Percentiles rank a stretch among this genome's conserved stretches.
These are phyloP conservation scores for Phymorhynchus buccinoides DNA, from an alignment of 1,140 invertebrate genomes.

Conservation along the genomic window DNA sequence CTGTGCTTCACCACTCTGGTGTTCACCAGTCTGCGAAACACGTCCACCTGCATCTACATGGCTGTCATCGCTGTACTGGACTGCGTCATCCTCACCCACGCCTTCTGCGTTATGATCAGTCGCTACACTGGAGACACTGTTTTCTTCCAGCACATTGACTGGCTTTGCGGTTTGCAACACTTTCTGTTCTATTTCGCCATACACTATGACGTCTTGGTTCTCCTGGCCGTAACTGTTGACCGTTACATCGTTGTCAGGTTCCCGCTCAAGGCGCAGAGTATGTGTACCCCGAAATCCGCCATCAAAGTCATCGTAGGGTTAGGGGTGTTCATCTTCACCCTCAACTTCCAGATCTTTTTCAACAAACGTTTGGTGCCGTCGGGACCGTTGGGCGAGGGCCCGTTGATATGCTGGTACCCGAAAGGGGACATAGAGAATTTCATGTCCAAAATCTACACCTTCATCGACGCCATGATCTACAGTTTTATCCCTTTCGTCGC, in stretches of 20 bases:
- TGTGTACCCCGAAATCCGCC: slow-evolving; percentile 37
- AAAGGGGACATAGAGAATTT: background rate
- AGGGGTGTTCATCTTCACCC: slow-evolving; percentile 26
- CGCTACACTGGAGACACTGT: background rate
- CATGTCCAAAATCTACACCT: slow-evolving; percentile 20
- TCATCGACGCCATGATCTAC: no score
- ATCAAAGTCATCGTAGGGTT: slow-evolving; percentile 40
- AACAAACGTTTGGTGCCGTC: background rate
- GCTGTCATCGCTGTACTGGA: slow-evolving; percentile 59
- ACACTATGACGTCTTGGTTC: slow-evolving; percentile 56
- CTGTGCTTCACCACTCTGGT: slow-evolving; percentile 58
- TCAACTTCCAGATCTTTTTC: slow-evolving; percentile 34
- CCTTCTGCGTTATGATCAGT: slow-evolving; percentile 15
- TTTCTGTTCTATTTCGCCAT: slow-evolving; percentile 53
- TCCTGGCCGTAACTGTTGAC: slow-evolving; percentile 63
- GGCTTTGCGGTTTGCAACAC: slow-evolving; percentile 41
- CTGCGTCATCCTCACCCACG: slow-evolving; percentile 52
- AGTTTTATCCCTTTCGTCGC: no score
- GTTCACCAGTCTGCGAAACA: slow-evolving; percentile 49
- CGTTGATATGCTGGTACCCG: background rate
- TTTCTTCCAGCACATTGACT: background rate
- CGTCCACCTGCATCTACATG: slow-evolving; percentile 66
- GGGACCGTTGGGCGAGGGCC: background rate
- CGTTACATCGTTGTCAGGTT: slow-evolving; percentile 56
- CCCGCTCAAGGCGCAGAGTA: slow-evolving; percentile 50